phyloP scores from a whole-genome alignment of 2,888 invertebrate genomes.

The Temnothorax unifasciatus region DNA sequence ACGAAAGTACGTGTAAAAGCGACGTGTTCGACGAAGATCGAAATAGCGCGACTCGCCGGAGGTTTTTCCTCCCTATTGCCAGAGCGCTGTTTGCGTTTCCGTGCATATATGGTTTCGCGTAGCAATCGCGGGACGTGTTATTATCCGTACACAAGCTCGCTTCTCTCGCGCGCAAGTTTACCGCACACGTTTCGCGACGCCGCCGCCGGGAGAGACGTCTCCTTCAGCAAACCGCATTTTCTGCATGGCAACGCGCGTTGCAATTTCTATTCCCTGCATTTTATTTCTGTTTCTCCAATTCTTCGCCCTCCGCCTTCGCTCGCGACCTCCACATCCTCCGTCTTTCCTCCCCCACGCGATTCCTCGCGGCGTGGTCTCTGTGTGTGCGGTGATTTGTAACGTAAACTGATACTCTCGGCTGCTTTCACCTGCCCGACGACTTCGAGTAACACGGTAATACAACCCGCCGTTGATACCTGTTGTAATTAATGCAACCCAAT shows the following conservation, averaged over 20 bases:
- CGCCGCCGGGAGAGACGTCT: conserved; percentile 21
- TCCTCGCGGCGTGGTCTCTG: background rate
- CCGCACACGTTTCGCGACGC: background rate
- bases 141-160: conserved; percentile 42
- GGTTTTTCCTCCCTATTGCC: conserved; percentile 22
- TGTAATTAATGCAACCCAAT: conserved; percentile 52
- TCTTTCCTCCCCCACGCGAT: background rate
- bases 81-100: conserved; percentile 7
- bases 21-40: background rate
- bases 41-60: conserved; percentile 18
- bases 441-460: background rate
- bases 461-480: conserved; percentile 29
- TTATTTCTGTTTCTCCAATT: conserved; percentile 46
- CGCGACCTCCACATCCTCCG: conserved; percentile 3
- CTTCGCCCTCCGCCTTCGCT: conserved; percentile 12
- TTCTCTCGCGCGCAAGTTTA: conserved; percentile 24
- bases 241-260: conserved; percentile 24
- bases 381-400: conserved; percentile 14
- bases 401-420: conserved; percentile 19
- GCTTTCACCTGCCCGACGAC: conserved; percentile 34
- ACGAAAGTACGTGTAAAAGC: conserved; percentile 28
- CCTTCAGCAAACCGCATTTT: conserved; percentile 31
- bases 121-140: conserved; percentile 30
- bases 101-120: conserved; percentile 45
- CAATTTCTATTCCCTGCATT: conserved; percentile 42